Percentiles rank a stretch among this genome's conserved stretches.
These are phyloP conservation scores for Fringilla coelebs DNA, from an alignment of 2,797 vertebrate genomes.

Conservation along the genomic window DNA sequence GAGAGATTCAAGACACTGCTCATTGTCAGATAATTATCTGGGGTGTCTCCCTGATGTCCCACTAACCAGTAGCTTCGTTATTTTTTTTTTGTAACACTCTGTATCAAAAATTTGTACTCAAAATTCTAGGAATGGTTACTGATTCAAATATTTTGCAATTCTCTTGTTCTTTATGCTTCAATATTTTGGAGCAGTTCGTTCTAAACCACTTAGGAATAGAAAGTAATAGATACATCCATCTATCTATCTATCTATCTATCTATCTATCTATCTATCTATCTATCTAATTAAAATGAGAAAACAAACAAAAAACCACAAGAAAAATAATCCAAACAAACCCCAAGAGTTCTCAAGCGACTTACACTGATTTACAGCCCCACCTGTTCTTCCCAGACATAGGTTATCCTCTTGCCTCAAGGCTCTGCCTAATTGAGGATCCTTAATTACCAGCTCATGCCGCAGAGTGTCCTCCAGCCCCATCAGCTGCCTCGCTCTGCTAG, in stretches of 20 bases:
- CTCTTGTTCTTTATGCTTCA: not conserved
- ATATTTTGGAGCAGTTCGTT: not conserved
- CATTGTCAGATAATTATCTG: not conserved
- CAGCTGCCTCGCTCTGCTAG: not conserved
- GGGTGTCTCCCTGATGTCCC: not conserved
- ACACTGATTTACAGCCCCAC: not conserved
- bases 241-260: too few species aligned
- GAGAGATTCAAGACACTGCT: not conserved
- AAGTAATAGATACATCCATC: not conserved
- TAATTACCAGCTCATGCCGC: not conserved
- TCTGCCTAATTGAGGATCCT: not conserved
- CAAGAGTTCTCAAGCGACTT: not conserved
- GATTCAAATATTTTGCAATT: not conserved
- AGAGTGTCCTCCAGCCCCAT: not conserved
- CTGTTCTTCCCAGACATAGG: not conserved
- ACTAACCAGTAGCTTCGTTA: not conserved
- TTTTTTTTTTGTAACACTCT: not conserved
- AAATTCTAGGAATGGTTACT: not conserved
- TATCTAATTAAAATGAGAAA: not conserved
- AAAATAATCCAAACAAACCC: not conserved
- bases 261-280: too few species aligned
- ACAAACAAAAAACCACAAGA: not conserved
- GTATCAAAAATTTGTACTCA: not conserved
- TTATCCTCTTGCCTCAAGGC: not conserved
- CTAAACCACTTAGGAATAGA: not conserved